phyloP scores from a whole-genome alignment of 2,797 vertebrate genomes.

The Threskiornis aethiopicus region DNA sequence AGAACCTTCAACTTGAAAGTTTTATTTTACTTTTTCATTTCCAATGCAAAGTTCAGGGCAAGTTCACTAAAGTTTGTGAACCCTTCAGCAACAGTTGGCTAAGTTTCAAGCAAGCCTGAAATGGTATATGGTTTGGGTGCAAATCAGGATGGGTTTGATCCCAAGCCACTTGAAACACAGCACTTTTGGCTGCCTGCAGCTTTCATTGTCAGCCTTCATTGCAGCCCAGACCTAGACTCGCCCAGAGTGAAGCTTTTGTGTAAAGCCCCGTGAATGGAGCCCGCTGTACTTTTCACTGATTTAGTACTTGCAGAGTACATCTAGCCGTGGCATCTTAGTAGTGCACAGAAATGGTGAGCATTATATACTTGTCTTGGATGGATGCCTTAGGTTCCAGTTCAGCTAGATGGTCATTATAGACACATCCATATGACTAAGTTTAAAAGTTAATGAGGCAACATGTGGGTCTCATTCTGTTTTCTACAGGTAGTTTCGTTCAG shows the following conservation, averaged over 20 bases:
- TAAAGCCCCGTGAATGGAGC: neutral
- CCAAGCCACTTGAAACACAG: neutral
- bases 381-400: neutral
- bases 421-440: neutral
- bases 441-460: neutral
- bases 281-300: neutral
- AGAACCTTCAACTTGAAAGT: neutral
- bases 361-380: neutral
- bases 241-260: neutral
- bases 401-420: neutral
- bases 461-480: neutral
- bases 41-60: constrained; percentile 28
- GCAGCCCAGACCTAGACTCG: neutral
- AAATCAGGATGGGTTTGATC: constrained; percentile 5
- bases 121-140: constrained; percentile 12
- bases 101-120: neutral
- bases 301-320: neutral
- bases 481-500: neutral
- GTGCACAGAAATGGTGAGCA: neutral
- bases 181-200: neutral
- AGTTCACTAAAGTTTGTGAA: constrained; percentile 21
- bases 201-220: neutral
- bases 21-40: constrained; percentile 26
- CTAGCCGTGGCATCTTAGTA: neutral
- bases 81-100: neutral